phyloP scores from a whole-genome alignment of 1,140 invertebrate species.

The Hylaeus anthracinus region DNA sequence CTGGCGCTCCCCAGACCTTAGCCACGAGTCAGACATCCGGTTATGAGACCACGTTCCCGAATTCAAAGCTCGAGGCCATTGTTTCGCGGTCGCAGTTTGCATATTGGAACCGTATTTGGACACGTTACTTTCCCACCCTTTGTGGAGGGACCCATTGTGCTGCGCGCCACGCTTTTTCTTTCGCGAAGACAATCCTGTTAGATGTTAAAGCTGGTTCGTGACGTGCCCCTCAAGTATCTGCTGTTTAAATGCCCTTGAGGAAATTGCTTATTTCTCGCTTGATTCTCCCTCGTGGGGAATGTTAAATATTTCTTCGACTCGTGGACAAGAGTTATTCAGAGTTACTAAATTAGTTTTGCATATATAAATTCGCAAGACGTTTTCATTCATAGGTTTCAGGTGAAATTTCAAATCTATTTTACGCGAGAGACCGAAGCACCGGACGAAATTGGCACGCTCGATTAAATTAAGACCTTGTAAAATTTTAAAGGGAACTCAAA shows the following conservation, averaged over 20 bases:
- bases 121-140: constrained; percentile 40
- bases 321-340: no score
- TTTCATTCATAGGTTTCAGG: no score
- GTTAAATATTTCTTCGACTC: no score
- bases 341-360: no score
- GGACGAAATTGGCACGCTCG: neutral
- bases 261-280: neutral
- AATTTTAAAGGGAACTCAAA: neutral
- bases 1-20: neutral
- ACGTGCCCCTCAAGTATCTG: no score
- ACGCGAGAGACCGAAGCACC: no score
- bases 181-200: neutral
- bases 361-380: no score
- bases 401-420: no score
- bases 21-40: constrained; percentile 1
- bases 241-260: no score
- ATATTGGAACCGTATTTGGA: constrained; percentile 44
- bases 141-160: neutral
- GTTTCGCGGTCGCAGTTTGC: constrained; percentile 45
- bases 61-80: constrained; percentile 34
- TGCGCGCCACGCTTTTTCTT: neutral
- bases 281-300: no score
- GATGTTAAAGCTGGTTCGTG: no score
- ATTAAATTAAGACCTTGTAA: neutral
- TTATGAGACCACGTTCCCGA: constrained; percentile 24